phyloP scores from a whole-genome alignment of 2,797 vertebrate species.

The Alcedo quadribrachys region DNA sequence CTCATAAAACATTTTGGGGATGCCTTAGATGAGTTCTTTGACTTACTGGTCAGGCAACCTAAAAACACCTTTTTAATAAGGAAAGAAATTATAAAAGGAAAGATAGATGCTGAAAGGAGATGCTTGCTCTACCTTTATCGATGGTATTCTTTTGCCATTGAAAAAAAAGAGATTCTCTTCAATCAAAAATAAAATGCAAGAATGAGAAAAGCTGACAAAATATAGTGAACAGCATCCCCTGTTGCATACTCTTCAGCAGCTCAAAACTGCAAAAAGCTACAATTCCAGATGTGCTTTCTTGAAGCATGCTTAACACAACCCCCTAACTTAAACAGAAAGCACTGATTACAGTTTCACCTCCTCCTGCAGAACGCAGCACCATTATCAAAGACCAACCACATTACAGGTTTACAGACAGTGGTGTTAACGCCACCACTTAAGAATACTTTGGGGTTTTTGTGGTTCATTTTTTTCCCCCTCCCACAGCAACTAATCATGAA shows the following conservation, averaged over 20 bases:
- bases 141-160: constrained; percentile 78
- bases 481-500: constrained; percentile 78
- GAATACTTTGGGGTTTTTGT: constrained; percentile 27
- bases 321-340: constrained; percentile 69
- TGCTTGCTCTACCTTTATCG: constrained; percentile 67
- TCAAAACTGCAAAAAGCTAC: constrained; percentile 76
- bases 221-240: constrained; percentile 74
- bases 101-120: constrained; percentile 70
- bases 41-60: constrained; percentile 67
- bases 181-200: constrained; percentile 72
- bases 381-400: constrained; percentile 68
- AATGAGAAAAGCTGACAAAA: constrained; percentile 71
- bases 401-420: constrained; percentile 74
- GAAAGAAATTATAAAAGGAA: constrained; percentile 26
- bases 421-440: constrained; percentile 63
- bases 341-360: constrained; percentile 54
- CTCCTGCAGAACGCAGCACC: constrained; percentile 63
- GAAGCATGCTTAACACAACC: constrained; percentile 79
- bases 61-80: constrained; percentile 33
- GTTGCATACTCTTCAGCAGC: constrained; percentile 79
- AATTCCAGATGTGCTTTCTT: constrained; percentile 70
- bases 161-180: constrained; percentile 74
- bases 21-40: constrained; percentile 59
- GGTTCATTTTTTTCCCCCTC: neutral
- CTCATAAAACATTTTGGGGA: constrained; percentile 50